phyloP scores from a whole-genome alignment of 2,797 vertebrate species.

The Neopelma chrysocephalum region DNA sequence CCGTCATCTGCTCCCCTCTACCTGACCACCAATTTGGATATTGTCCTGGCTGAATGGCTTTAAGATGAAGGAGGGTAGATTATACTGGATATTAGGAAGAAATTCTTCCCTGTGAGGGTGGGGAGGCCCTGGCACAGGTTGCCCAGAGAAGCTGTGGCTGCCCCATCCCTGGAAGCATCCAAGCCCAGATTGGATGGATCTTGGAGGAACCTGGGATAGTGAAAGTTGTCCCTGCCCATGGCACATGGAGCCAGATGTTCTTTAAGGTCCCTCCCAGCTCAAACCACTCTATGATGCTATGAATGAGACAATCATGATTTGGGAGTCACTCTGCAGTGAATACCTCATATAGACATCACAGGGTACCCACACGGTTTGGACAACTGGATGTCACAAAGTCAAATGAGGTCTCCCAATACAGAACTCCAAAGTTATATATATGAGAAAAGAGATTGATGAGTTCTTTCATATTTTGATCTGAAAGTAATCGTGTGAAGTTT shows the following conservation, averaged over 20 bases:
- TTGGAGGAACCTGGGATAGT: fast-evolving
- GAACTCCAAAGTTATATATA: background rate
- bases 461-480: background rate
- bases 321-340: background rate
- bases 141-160: background rate
- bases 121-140: background rate
- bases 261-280: background rate
- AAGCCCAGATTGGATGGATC: fast-evolving
- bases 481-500: background rate
- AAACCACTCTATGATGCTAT: background rate
- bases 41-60: background rate
- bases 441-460: background rate
- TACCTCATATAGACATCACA: fast-evolving
- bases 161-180: background rate
- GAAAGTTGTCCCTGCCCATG: background rate
- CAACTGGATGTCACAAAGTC: background rate
- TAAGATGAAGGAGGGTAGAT: background rate
- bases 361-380: background rate
- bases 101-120: background rate
- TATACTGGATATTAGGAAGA: too few relatives aligned
- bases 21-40: background rate
- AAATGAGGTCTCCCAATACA: background rate
- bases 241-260: background rate
- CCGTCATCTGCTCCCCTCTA: background rate
- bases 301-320: background rate